A percentile compares a stretch with the other conserved stretches of the same genome.
Evolutionary conservation across 2,797 vertebrate genomes (phyloP).

Genomic region (Paguma larvata): DNA sequence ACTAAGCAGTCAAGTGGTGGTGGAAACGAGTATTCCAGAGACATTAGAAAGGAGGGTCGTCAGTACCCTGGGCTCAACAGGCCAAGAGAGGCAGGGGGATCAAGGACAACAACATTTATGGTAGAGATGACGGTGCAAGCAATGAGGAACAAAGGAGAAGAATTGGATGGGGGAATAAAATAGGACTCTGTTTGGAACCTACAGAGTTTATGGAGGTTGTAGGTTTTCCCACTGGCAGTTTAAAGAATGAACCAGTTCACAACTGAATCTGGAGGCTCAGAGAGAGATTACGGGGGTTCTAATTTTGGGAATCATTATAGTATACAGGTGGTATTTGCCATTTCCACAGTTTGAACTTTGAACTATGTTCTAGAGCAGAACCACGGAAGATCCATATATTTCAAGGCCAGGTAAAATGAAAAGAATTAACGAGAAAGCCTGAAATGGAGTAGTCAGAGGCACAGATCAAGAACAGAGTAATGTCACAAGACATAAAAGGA

Average conservation of each 20-base stretch:
- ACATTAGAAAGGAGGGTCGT: background rate
- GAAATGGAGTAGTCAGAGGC: background rate
- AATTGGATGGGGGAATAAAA: background rate
- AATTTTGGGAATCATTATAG: background rate
- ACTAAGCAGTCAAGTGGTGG: background rate
- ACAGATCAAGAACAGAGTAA: background rate
- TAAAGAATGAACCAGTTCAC: background rate
- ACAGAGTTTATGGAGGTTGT: background rate
- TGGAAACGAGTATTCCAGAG: background rate
- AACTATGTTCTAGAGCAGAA: background rate
- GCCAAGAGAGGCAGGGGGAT: background rate
- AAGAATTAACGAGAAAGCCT: background rate
- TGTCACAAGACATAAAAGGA: background rate
- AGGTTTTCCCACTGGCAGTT: background rate
- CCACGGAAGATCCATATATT: background rate
- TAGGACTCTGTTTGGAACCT: background rate
- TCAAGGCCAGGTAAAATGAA: background rate
- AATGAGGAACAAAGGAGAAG: slow-evolving; percentile 7
- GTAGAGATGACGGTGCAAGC: background rate
- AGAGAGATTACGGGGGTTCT: background rate
- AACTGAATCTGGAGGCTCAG: background rate
- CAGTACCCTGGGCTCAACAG: background rate
- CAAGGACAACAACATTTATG: background rate
- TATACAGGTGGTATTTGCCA: background rate
- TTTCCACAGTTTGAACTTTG: background rate